Conservation (phyloP, 2,888 invertebrate genomes). For the Autographa gamma region DNA sequence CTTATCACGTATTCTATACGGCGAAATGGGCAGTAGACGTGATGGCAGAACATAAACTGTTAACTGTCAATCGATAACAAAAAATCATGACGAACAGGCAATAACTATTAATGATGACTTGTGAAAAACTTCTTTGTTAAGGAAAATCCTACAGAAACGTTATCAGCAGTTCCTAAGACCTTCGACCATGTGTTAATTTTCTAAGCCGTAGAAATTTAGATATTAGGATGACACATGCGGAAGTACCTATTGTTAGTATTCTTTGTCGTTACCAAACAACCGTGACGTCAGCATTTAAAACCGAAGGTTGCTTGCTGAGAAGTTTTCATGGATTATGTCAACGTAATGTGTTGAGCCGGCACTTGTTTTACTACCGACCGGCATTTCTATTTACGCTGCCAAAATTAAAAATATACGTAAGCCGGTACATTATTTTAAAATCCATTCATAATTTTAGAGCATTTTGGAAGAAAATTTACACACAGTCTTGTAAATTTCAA, state of each 20-base stretch:
- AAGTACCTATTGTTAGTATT: conserved; percentile 18
- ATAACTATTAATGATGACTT: not conserved
- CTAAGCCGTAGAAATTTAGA: not conserved
- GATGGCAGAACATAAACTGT: not conserved
- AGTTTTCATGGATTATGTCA: conserved; percentile 13
- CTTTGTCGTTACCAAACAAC: conserved; percentile 2
- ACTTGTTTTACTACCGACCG: not conserved
- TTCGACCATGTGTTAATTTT: conserved; percentile 27
- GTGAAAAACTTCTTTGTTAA: not conserved
- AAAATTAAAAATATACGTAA: not conserved
- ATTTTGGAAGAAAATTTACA: too few species aligned
- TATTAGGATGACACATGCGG: conserved; percentile 28
- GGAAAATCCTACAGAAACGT: not conserved
- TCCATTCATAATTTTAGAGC: too few species aligned
- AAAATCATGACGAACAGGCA: not conserved
- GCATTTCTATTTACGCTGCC: not conserved
- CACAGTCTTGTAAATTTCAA: too few species aligned
- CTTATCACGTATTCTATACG: not conserved
- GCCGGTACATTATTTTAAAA: too few species aligned
- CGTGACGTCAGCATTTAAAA: not conserved
- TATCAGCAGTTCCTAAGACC: not conserved
- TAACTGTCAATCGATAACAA: not conserved
- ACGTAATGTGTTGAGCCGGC: not conserved
- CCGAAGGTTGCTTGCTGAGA: conserved; percentile 13
- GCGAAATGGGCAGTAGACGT: not conserved